Conservation (phyloP, 2,888 invertebrate species). For the Heliconius cydno region DNA sequence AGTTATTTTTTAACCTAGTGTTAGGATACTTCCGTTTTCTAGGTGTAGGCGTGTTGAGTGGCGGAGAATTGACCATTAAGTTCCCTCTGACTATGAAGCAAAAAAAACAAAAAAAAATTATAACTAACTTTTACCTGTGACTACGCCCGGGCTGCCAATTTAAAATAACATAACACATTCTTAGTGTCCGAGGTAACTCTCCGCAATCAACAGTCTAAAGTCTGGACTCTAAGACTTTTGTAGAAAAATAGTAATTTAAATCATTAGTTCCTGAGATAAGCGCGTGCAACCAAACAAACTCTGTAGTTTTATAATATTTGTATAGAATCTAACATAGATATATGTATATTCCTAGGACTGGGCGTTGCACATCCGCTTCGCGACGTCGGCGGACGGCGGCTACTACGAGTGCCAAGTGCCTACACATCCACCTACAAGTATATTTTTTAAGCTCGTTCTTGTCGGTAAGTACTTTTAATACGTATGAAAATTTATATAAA, state of each 20-base stretch:
- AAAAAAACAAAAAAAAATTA: too few relatives aligned
- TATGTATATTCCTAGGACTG: conserved; percentile 81
- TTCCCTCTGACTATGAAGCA: too few relatives aligned
- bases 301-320: background rate
- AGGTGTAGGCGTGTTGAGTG: too few relatives aligned
- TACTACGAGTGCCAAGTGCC: conserved; percentile 88
- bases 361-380: conserved; percentile 86
- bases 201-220: background rate
- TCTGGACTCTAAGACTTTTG: too few relatives aligned
- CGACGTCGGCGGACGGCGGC: conserved; percentile 85
- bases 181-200: background rate
- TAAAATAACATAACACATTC: background rate
- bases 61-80: too few relatives aligned
- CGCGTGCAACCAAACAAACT: background rate
- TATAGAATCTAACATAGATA: background rate
- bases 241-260: background rate
- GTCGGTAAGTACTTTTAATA: conserved; percentile 81
- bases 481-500: conserved; percentile 22
- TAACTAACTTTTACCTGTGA: too few relatives aligned
- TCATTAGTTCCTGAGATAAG: background rate
- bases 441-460: conserved; percentile 85
- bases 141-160: too few relatives aligned
- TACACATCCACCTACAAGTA: conserved; percentile 86
- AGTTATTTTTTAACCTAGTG: too few relatives aligned
- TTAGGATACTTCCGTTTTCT: too few relatives aligned